Evolutionary conservation across 2,888 invertebrate genomes (phyloP), one percentile per base, ranked within the genome.

Genomic region (Notodonta dromedarius): DNA sequence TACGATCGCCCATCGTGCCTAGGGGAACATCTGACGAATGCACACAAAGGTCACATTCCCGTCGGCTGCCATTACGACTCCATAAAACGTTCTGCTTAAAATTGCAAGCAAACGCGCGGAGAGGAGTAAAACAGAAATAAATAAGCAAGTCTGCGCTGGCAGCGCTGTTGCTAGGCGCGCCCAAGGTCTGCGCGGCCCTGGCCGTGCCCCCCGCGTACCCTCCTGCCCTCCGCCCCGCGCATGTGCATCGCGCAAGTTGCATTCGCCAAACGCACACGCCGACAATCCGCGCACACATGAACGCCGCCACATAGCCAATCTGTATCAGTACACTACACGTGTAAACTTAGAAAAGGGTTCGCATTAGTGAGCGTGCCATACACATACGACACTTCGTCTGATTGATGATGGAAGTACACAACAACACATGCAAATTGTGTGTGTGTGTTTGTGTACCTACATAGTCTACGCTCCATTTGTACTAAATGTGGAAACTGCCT

Each of bases 91-190:
- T 80, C 79, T 77, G 84, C 83, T 88, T 85, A 79, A 87, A 87
- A 88, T 85, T 86, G 85, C 86, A 84, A 84, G 85, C 80, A 82
- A 85, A 83, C 85, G 84, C 82, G 84, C 86, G 86, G 89, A 88
- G 87, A 88, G 87, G 88, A 84, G 84, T 86, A 75, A 85, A 91
- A 88, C 88, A 86, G 87, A 89, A 91, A 91, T 90, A 91, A 90
- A 88, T 86, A 84, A 86, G 72, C 66, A 67, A 78, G 78, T 78
- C 78, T 79, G 75, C 70, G 82, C 72, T 81, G 84, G 78, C 84
- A 82, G 82, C 80, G 84, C 83, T 88, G 93, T 93, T 93, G 90
- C 91, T 90, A 92, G 82, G 91, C 89, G 86, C 82, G 86, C 82
- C 87, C 93, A 93, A 93, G 93, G 93, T 89, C 90, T 86, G 66